Evolutionary conservation across 2,797 vertebrate species (phyloP).

Genomic region (Echiichthys vipera): DNA sequence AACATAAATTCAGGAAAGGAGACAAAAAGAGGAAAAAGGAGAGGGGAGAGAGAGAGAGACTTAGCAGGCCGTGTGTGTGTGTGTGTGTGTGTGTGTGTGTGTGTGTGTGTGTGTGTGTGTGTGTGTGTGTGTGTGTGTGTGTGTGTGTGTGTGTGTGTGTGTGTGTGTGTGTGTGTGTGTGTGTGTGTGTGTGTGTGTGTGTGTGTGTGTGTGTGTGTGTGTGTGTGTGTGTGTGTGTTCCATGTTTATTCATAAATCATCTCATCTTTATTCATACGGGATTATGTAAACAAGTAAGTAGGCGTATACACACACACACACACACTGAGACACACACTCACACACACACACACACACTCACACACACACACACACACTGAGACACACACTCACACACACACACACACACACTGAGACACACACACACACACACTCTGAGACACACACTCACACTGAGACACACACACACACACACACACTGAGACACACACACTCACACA

Average conservation of each 20-base stretch:
- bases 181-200: slow-evolving; percentile 15
- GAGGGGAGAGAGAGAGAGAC: too few species aligned
- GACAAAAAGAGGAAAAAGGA: too few species aligned
- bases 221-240: slow-evolving; percentile 10
- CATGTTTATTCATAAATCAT: slow-evolving; percentile 76
- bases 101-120: neutral
- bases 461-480: too few species aligned
- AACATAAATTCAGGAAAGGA: too few species aligned
- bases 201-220: neutral
- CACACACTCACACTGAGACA: too few species aligned
- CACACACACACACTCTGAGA: too few species aligned
- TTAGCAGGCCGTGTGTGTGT: too few species aligned
- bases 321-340: slow-evolving; percentile 9
- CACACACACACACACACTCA: too few species aligned
- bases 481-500: too few species aligned
- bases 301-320: slow-evolving; percentile 39
- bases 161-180: neutral
- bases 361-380: too few species aligned
- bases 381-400: too few species aligned
- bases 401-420: too few species aligned
- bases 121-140: neutral
- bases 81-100: neutral
- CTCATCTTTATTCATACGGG: slow-evolving; percentile 78
- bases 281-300: slow-evolving; percentile 71
- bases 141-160: neutral